These are phyloP conservation scores for Caenorhabditis elegans DNA, from an alignment of 1,140 invertebrate species.

Conservation along the genomic window WBcel235 BX284606.5:15694501-15695000, in stretches of 20 bases:
- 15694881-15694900: neutral
- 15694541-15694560: neutral
- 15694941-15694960: neutral
- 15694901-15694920: neutral
- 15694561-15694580: neutral
- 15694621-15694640: neutral
- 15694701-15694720: neutral
- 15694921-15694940: neutral
- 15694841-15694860: neutral
- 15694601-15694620: neutral
- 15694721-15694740: neutral
- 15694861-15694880: neutral
- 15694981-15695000: neutral
- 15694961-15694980: neutral
- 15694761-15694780: conserved; percentile 1
- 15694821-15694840: neutral
- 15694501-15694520: neutral
- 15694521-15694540: neutral
- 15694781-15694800: neutral
- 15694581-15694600: neutral
- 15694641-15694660: neutral
- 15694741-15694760: neutral
- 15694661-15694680: neutral
- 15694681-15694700: neutral
- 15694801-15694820: neutral